Percentiles rank a stretch among this genome's conserved stretches.
These are phyloP conservation scores for Drosophila helvetica DNA, from an alignment of 2,888 invertebrate species.

Conservation along the genomic window DNA sequence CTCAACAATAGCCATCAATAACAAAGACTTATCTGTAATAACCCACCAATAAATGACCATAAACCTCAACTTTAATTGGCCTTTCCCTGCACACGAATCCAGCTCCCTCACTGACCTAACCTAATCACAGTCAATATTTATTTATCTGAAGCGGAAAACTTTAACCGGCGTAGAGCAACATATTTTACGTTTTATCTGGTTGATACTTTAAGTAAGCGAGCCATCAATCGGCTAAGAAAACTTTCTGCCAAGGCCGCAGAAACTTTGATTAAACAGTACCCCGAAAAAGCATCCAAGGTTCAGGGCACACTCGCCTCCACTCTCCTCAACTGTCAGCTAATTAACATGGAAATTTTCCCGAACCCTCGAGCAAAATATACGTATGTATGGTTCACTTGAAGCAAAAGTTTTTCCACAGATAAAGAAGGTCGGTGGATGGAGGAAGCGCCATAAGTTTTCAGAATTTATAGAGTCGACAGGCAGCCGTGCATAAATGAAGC, in stretches of 20 bases:
- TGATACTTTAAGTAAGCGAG: constrained; percentile 23
- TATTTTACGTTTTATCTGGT: constrained; percentile 6
- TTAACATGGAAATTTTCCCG: constrained; percentile 46
- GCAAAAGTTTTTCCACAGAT: constrained; percentile 28
- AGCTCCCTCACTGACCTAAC: constrained; percentile 26
- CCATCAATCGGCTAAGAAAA: constrained; percentile 28
- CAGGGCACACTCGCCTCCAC: constrained; percentile 15
- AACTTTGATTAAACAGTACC: constrained; percentile 40
- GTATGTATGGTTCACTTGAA: constrained; percentile 27
- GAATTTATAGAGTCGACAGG: constrained; percentile 43
- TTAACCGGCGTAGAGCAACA: constrained; percentile 9
- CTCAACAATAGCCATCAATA: constrained; percentile 7
- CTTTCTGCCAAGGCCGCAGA: constrained; percentile 31
- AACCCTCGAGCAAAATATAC: neutral
- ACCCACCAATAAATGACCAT: neutral
- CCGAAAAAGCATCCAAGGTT: neutral
- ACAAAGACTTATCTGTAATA: constrained; percentile 12
- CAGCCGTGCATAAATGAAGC: constrained; percentile 35
- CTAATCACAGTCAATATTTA: constrained; percentile 21
- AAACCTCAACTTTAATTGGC: constrained; percentile 22
- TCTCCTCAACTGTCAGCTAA: constrained; percentile 31
- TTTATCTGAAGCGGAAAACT: constrained; percentile 8
- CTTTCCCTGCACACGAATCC: constrained; percentile 5
- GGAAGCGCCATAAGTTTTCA: constrained; percentile 40
- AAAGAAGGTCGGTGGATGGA: neutral